phyloP scores from a whole-genome alignment of 2,888 invertebrate species.

The Cephus runcator region DNA sequence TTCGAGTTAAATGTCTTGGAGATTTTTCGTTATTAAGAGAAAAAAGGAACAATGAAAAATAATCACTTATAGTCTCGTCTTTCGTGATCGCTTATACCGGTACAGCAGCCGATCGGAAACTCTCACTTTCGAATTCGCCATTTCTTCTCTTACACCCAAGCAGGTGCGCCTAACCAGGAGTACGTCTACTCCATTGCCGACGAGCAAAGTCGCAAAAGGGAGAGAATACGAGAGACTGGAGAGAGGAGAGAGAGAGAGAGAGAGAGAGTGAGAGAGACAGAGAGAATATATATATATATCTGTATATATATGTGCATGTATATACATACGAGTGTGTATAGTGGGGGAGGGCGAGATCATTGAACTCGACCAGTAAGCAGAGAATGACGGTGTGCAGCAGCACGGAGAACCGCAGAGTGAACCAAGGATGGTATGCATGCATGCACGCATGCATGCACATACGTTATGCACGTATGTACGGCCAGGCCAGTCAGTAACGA shows the following conservation, averaged over 20 bases:
- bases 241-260: conserved; percentile 11
- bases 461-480: conserved; percentile 38
- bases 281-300: background rate
- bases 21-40: background rate
- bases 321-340: background rate
- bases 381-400: conserved; percentile 32
- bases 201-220: background rate
- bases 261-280: conserved; percentile 7
- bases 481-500: conserved; percentile 61
- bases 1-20: background rate
- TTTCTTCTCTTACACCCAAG: background rate
- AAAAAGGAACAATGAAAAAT: background rate
- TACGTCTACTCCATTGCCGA: background rate
- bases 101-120: background rate
- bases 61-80: background rate
- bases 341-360: conserved; percentile 43
- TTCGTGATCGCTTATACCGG: background rate
- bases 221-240: conserved; percentile 2
- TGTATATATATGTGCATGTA: background rate
- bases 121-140: background rate
- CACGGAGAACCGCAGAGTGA: conserved; percentile 6
- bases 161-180: background rate
- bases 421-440: background rate
- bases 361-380: conserved; percentile 50
- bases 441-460: background rate